These are phyloP conservation scores for Heliornis fulica DNA, from an alignment of 2,113 vertebrate species.

Conservation along the genomic window DNA sequence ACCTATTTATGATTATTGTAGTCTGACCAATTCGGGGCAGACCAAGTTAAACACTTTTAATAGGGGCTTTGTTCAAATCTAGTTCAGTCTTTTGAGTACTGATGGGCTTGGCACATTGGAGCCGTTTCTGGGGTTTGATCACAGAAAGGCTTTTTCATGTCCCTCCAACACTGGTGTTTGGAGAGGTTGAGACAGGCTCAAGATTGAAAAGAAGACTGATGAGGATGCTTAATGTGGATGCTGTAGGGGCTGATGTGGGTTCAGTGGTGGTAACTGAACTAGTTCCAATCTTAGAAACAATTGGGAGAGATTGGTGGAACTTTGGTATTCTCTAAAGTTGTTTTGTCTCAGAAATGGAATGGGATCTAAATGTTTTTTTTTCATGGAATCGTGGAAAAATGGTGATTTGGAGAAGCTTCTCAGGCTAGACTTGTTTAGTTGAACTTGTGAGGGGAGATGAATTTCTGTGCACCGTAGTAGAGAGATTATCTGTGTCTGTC, in stretches of 20 bases:
- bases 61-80: not conserved
- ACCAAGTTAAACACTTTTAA: not conserved
- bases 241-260: not conserved
- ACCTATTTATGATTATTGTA: rapidly evolving
- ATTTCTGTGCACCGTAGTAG: not conserved
- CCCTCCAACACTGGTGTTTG: too few relatives aligned
- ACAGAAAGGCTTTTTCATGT: not conserved
- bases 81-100: too few relatives aligned
- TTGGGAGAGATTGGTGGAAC: not conserved
- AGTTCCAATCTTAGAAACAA: rapidly evolving
- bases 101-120: rapidly evolving
- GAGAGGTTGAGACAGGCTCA: not conserved
- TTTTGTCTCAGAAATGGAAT: not conserved
- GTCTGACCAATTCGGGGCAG: not conserved
- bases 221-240: not conserved
- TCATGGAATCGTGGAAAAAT: not conserved
- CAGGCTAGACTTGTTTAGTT: not conserved
- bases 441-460: not conserved
- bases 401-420: not conserved
- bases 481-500: not conserved
- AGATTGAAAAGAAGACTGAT: not conserved
- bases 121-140: not conserved
- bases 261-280: not conserved
- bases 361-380: not conserved
- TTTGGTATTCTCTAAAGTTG: not conserved